A percentile compares a stretch with the other conserved stretches of the same genome.
phyloP scores from a whole-genome alignment of 1,140 invertebrate species.

The Ceratina japonica region DNA sequence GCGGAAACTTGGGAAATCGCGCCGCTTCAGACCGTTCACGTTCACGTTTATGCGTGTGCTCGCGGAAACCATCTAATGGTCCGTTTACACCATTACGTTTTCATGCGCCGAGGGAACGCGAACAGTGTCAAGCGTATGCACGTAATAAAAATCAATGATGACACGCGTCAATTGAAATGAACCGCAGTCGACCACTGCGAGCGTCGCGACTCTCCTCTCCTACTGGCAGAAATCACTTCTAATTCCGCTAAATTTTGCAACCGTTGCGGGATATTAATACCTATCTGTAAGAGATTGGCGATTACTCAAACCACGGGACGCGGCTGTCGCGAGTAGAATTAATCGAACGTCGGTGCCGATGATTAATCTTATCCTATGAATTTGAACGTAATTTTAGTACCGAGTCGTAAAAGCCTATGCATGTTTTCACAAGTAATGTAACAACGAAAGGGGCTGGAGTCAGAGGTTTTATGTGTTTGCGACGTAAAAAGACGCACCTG shows the following conservation, averaged over 20 bases:
- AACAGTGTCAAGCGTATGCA: neutral
- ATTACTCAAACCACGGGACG: too few species aligned
- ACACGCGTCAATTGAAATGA: neutral
- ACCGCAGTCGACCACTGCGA: neutral
- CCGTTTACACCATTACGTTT: slow-evolving; percentile 14
- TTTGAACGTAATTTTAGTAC: too few species aligned
- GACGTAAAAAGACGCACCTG: neutral
- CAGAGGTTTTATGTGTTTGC: neutral
- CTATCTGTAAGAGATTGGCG: too few species aligned
- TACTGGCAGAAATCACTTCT: too few species aligned
- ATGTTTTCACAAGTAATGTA: too few species aligned
- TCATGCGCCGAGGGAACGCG: neutral
- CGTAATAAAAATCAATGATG: neutral
- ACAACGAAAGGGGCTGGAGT: too few species aligned
- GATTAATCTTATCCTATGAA: too few species aligned
- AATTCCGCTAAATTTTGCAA: too few species aligned
- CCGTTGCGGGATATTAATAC: too few species aligned
- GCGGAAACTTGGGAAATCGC: slow-evolving; percentile 68
- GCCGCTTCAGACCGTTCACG: slow-evolving; percentile 50
- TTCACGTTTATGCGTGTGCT: slow-evolving; percentile 42
- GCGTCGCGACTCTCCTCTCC: neutral
- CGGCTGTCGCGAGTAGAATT: too few species aligned
- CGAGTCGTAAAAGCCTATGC: too few species aligned
- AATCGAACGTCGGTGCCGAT: too few species aligned
- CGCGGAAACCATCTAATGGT: slow-evolving; percentile 42